Conservation (phyloP, 2,113 vertebrate species). For the Ahaetulla prasina region DNA sequence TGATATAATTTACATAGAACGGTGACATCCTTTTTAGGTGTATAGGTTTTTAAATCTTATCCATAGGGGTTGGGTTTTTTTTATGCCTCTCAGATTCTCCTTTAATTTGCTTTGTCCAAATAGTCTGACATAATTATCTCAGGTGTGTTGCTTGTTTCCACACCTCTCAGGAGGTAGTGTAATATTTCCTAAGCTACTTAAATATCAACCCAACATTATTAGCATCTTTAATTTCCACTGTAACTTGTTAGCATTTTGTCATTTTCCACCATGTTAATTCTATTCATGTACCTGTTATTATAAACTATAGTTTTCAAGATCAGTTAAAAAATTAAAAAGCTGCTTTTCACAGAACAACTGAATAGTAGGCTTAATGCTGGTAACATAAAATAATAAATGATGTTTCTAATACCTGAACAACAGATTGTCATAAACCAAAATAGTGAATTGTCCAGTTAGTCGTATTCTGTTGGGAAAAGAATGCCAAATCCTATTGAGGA, state of each 20-base stretch:
- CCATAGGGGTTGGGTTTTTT: too few species aligned
- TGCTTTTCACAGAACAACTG: background rate
- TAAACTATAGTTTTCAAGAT: background rate
- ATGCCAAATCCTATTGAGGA: background rate
- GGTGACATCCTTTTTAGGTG: background rate
- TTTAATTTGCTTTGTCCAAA: background rate
- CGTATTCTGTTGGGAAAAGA: background rate
- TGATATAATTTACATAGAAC: background rate
- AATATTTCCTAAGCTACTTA: background rate
- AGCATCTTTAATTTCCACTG: background rate
- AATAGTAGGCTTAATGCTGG: background rate
- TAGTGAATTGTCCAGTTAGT: background rate
- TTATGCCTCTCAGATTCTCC: background rate
- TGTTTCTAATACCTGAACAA: background rate
- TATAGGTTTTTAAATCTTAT: background rate
- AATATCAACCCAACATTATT: background rate
- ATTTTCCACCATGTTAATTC: background rate
- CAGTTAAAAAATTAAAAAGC: background rate
- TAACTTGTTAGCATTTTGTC: background rate
- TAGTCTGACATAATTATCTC: slow-evolving; percentile 1
- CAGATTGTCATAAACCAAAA: background rate
- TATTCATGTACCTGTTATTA: background rate
- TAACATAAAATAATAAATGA: background rate
- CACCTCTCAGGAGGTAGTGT: background rate
- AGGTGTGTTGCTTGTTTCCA: background rate